A percentile compares a stretch with the other conserved stretches of the same genome.
phyloP scores from a whole-genome alignment of 2,888 invertebrate species.

The Hydrotaea cyrtoneurina region DNA sequence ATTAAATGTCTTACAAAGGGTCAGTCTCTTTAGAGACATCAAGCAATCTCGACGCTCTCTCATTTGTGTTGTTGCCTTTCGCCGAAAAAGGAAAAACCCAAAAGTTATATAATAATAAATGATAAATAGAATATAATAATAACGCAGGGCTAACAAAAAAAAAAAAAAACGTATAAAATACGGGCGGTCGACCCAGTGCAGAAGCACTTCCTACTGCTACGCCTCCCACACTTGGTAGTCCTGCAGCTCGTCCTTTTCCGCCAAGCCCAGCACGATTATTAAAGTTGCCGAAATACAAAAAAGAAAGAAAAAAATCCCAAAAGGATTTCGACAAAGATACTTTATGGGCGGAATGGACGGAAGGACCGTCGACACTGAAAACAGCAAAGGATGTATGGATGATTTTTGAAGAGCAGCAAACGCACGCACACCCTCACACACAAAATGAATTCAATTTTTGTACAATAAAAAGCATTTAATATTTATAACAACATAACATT shows the following conservation, averaged over 20 bases:
- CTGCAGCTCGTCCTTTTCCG: too few species aligned
- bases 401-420: neutral
- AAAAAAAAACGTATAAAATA: neutral
- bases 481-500: slow-evolving; percentile 44
- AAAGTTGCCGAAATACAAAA: neutral
- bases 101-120: slow-evolving; percentile 37
- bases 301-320: slow-evolving; percentile 4
- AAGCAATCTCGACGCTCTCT: slow-evolving; percentile 4
- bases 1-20: slow-evolving; percentile 37
- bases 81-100: slow-evolving; percentile 1
- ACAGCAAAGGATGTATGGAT: neutral
- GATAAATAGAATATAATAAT: slow-evolving; percentile 50
- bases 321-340: neutral
- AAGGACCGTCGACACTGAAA: neutral
- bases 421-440: neutral
- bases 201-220: neutral
- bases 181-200: neutral
- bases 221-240: too few species aligned
- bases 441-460: slow-evolving; percentile 41
- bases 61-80: neutral
- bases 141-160: neutral
- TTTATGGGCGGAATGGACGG: neutral
- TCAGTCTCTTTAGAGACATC: slow-evolving; percentile 37
- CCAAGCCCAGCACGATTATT: neutral
- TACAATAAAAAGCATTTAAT: slow-evolving; percentile 54